Conservation (phyloP, 1,140 invertebrate species). For the Panulirus ornatus region DNA sequence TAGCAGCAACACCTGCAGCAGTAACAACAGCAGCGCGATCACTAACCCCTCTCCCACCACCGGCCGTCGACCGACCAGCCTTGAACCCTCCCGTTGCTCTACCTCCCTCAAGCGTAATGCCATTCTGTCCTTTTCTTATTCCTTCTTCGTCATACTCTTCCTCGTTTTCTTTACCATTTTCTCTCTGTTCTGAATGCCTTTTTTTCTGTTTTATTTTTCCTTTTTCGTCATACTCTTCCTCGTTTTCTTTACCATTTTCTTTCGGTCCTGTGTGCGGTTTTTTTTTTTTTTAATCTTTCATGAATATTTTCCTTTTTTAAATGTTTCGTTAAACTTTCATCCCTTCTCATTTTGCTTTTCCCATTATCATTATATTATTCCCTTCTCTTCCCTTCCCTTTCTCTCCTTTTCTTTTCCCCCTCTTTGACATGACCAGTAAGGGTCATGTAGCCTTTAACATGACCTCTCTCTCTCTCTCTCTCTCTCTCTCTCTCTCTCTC, state of each 20-base stretch:
- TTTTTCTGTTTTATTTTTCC: background rate
- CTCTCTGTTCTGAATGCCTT: background rate
- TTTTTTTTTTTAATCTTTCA: background rate
- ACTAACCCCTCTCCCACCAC: no score
- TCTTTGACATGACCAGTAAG: background rate
- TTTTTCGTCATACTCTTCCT: background rate
- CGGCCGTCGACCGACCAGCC: no score
- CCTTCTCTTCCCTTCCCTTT: background rate
- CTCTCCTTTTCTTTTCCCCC: background rate
- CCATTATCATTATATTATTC: background rate
- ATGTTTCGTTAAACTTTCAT: background rate
- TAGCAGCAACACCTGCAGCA: no score
- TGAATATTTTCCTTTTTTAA: background rate
- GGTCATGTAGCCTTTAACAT: background rate
- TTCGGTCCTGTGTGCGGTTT: background rate
- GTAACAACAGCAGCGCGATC: no score
- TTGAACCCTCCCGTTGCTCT: background rate
- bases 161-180: background rate
- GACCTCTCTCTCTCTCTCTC: background rate
- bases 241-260: background rate
- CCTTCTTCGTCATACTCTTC: background rate
- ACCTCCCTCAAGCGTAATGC: background rate
- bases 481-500: background rate
- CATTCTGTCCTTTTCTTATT: background rate
- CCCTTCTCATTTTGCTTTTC: background rate